Base-by-base conservation (phyloP, 2,113 vertebrate species). In the Lepidothrix coronata region DNA sequence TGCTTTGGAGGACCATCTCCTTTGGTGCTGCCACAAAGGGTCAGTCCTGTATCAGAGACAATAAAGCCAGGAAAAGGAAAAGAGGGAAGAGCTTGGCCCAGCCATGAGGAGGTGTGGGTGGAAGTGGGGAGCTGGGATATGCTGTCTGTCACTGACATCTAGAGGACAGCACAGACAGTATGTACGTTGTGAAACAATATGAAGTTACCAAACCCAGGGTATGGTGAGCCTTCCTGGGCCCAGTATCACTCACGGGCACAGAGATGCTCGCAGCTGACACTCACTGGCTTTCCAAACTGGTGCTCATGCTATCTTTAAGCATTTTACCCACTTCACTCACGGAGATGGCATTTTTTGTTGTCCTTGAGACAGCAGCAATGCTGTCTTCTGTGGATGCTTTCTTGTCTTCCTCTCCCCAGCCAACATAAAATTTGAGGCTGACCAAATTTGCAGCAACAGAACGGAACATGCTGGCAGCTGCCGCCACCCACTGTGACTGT, bases 111-210 rank as follows among this genome's bases (percentile, higher is more conserved):
- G 1, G 4, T 39, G 28, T 51, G 41, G 48, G 7, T 83, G 59
- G 67, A 35, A 79, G 73, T 1, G 8, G 23, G 39, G 39, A 77
- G 10, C 6, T 68, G 49, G 35, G 48, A 52, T 75, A 57, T 33
- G 23, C 92, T 94, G 89, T 55, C 59, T 78, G 39, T 71, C 94
- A 43, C 96, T 93, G 97, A 94, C 95, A 97, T 68, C 97, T 97
- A 96, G 95, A 96, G 97, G 97, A 65, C 67, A 44, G 30, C 4
- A 2, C 48, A 51, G 75, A 39, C n/a, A 25, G 12, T 10, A 19
- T 41, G 33, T 11, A 4, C 22, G 0, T 4, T 24, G 58, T 28
- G 27, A 65, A 51, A 37, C 25, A 11, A 18, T n/a, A 6, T 17
- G 61, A 84, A 43, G 19, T 41, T 41, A 55, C 52, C 28, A n/a